Evolutionary conservation across 2,888 invertebrate genomes (phyloP).

Genomic region (Frankliniella intonsa): DNA sequence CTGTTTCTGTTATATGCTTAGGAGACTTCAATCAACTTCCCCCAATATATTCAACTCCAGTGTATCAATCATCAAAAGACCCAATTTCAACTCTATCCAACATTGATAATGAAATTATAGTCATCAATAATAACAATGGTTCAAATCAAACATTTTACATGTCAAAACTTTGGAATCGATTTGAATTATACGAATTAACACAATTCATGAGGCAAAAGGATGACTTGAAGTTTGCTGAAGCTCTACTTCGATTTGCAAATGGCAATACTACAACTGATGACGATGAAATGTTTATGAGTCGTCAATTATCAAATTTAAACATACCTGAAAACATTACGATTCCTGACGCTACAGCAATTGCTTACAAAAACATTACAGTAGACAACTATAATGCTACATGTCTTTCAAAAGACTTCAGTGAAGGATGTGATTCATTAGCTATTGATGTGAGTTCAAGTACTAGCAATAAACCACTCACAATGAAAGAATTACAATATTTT

Average conservation of each 20-base stretch:
- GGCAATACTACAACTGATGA: constrained; percentile 31
- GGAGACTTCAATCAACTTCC: constrained; percentile 38
- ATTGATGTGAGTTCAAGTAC: not conserved
- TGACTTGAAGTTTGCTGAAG: constrained; percentile 35
- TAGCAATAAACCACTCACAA: not conserved
- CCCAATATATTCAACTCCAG: constrained; percentile 35
- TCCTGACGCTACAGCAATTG: not conserved
- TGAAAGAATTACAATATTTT: not conserved
- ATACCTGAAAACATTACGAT: not conserved
- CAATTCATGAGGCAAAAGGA: constrained; percentile 38
- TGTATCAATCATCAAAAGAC: constrained; percentile 30
- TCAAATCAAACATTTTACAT: not conserved
- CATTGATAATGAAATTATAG: not conserved
- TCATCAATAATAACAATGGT: not conserved
- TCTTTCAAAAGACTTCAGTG: not conserved
- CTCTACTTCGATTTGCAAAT: constrained; percentile 33
- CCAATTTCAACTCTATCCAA: not conserved
- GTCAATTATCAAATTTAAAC: not conserved
- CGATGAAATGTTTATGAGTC: not conserved
- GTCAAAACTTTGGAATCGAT: constrained; percentile 34
- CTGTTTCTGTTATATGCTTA: constrained; percentile 34
- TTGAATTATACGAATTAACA: constrained; percentile 35
- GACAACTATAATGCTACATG: not conserved
- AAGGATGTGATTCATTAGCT: not conserved
- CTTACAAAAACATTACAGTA: not conserved